Base-by-base conservation (phyloP, 2,113 vertebrate species). In the Falcunculus frontatus region DNA sequence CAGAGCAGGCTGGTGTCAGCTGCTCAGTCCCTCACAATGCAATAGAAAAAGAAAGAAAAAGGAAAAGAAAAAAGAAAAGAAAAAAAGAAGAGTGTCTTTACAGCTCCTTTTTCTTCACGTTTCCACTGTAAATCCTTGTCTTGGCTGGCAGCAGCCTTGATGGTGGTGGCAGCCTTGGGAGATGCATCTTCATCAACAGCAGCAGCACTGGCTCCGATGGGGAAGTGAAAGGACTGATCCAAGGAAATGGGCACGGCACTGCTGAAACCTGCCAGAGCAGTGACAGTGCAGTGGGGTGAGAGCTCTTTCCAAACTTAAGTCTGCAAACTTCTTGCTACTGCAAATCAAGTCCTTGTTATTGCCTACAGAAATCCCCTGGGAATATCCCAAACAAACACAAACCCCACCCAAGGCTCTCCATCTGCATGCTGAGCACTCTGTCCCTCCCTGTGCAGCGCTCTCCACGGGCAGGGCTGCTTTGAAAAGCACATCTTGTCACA, bases 191-290 rank as follows among this genome's bases (percentile, higher is more conserved):
- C 13, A 41, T 39, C 73, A 59, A 6, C 9, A 83, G 44, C 49
- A 82, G 75, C 79, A 23, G 32, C 2, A 1, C 59, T 78, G 74
- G 35, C 65, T 62, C 33, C 0, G 0, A 1, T 3, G 0, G 3
- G 69, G 56, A 62, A 72, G 42, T 0, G 0, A 32, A 59, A 55
- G 56, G 47, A 13, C 7, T 20, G 29, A 37, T 53, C 42, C 26
- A 78, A 16, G 70, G 81, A 74, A 41, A 37, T 0, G 1, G n/a
- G 42, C 50, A 56, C 0, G 0, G 64, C 21, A 11, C 60, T 91
- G 47, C 82, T 42, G 23, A n/a, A 57, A 49, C 64, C 33, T 9
- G 2, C 25, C 6, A 3, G 81, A 20, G 32, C 16, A 53, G 55
- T 4, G 1, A 10, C 3, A 3, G 11, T 20, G 17, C 8, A 32